Evolutionary conservation across 2,113 vertebrate species (phyloP), one percentile per base, ranked within the genome.

Genomic region (Ranitomeya variabilis): DNA sequence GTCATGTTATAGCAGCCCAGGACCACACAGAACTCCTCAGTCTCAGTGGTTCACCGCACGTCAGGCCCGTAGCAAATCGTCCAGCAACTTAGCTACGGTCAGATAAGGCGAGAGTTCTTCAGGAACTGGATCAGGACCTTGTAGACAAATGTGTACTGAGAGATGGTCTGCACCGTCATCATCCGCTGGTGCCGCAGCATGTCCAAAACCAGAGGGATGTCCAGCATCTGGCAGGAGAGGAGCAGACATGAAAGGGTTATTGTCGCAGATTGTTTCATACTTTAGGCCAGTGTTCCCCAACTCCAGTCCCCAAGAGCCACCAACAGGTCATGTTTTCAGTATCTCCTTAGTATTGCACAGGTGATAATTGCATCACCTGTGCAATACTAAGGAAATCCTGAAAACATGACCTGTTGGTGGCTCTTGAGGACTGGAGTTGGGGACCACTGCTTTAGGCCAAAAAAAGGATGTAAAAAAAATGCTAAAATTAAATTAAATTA

Each of bases 161-260:
- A 95, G 83, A 99, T 93, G 0, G 97, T 99, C 95, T 99, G 98
- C 90, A 99, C 98, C 97, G 98, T 97, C 95, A 99, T 94, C 98
- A 99, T 99, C 10, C 98, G 96, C 94, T 99, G 98, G 26, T 95
- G 93, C 45, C 98, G 94, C 86, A 99, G 92, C 93, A 94, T 93
- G 82, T 90, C 93, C 92, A 99, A 94, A 93, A 96, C 94, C 57
- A 96, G 94, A 1, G 96, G 96, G 92, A 99, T 95, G 90, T 97
- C 96, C 93, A 97, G 94, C 92, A 95, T 93, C 98, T 99, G 71
- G 3, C 15, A 51, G 10, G 12, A 19, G 73, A 52, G 45, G 7
- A 66, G 7, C 21, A 8, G 9, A 66, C 19, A 21, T 3, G 62
- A 8, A 71, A 71, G 10, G 67, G 6, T 5, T 13, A 31, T 23